These are phyloP conservation scores for Pangasianodon hypophthalmus DNA, from an alignment of 2,113 vertebrate genomes.

Conservation along the genomic window DNA sequence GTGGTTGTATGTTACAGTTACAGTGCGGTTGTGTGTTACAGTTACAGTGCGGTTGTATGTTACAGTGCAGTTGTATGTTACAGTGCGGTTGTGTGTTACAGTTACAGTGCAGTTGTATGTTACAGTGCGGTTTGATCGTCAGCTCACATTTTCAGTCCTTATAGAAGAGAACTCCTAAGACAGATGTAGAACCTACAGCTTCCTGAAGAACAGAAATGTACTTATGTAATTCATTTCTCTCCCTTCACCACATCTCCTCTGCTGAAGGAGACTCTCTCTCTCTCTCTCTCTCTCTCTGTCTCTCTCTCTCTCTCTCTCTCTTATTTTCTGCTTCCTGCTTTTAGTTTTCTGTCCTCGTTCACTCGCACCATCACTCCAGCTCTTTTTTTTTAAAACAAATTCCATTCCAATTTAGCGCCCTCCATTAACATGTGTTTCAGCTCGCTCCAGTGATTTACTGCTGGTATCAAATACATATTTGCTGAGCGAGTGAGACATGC, in stretches of 20 bases:
- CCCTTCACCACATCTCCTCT: background rate
- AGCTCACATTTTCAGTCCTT: background rate
- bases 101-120: background rate
- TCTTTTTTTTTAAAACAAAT: conserved; percentile 55
- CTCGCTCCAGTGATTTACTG: conserved; percentile 75
- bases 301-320: background rate
- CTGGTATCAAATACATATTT: conserved; percentile 82
- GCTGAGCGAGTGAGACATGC: conserved; percentile 77
- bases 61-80: background rate
- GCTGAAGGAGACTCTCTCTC: background rate
- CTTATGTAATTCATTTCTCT: background rate
- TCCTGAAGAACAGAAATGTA: background rate
- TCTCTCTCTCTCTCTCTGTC: background rate
- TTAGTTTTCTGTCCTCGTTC: conserved; percentile 13
- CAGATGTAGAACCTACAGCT: background rate
- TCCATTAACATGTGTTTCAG: conserved; percentile 75
- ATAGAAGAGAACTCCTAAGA: background rate
- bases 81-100: background rate
- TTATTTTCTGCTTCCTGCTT: conserved; percentile 6
- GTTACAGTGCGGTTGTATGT: background rate
- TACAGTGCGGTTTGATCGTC: background rate
- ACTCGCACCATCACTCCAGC: conserved; percentile 6
- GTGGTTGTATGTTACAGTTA: background rate
- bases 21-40: background rate
- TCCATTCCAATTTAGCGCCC: conserved; percentile 67